Conservation (phyloP, 2,888 invertebrate genomes). For the Epistrophe grossulariae region DNA sequence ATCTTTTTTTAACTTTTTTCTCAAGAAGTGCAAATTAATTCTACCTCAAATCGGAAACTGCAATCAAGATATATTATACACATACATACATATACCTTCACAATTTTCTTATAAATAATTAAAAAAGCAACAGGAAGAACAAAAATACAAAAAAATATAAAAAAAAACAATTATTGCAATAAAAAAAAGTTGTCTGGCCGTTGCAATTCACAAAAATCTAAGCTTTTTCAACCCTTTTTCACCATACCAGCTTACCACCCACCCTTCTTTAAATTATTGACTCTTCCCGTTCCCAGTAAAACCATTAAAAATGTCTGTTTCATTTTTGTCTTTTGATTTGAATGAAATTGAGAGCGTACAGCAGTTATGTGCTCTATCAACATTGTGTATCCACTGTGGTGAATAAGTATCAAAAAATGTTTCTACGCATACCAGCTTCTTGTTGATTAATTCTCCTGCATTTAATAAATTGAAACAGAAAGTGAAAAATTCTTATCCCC, state of each 20-base stretch:
- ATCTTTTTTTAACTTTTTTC: neutral
- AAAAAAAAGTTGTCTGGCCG: slow-evolving; percentile 66
- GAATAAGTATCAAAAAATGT: slow-evolving; percentile 57
- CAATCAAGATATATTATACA: slow-evolving; percentile 50
- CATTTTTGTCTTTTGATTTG: slow-evolving; percentile 34
- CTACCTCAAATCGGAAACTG: slow-evolving; percentile 67
- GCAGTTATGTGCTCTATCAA: slow-evolving; percentile 53
- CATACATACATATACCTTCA: neutral
- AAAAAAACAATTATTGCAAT: slow-evolving; percentile 37
- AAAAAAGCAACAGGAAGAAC: slow-evolving; percentile 65
- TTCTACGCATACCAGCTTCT: slow-evolving; percentile 40
- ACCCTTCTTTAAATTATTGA: slow-evolving; percentile 32
- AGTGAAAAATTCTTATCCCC: slow-evolving; percentile 82
- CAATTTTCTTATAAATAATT: slow-evolving; percentile 42
- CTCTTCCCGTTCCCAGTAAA: slow-evolving; percentile 15
- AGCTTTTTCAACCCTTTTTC: slow-evolving; percentile 57
- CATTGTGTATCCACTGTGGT: slow-evolving; percentile 45
- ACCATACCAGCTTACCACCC: slow-evolving; percentile 55
- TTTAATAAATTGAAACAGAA: slow-evolving; percentile 80
- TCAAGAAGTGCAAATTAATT: slow-evolving; percentile 55
- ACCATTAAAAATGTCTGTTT: slow-evolving; percentile 19
- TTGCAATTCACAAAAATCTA: slow-evolving; percentile 59
- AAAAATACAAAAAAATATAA: neutral
- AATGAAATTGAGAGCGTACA: slow-evolving; percentile 40
- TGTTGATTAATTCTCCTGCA: slow-evolving; percentile 11